Evolutionary conservation across 1,140 invertebrate species (phyloP).

Genomic region (Helicoverpa armigera): DNA sequence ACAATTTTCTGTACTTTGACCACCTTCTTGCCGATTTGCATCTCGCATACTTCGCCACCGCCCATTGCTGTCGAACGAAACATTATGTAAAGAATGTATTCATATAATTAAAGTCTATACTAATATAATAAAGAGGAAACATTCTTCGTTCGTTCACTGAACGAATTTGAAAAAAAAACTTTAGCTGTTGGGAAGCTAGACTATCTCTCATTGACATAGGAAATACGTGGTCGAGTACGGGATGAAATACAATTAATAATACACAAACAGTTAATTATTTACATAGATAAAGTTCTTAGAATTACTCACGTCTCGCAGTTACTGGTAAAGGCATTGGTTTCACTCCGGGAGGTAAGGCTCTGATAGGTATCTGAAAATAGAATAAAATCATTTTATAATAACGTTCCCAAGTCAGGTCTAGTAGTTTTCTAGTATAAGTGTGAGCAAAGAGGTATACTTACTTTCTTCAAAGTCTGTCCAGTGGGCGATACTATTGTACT

Average conservation of each 20-base stretch:
- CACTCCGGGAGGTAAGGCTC: slow-evolving; percentile 78
- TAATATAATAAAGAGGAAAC: too few relatives aligned
- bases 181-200: too few relatives aligned
- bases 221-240: too few relatives aligned
- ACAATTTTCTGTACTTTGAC: slow-evolving; percentile 88
- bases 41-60: slow-evolving; percentile 79
- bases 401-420: neutral
- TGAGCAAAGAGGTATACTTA: slow-evolving; percentile 53
- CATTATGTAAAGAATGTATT: neutral
- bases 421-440: neutral
- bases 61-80: slow-evolving; percentile 57
- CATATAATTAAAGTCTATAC: too few relatives aligned
- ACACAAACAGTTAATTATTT: too few relatives aligned
- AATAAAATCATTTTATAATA: neutral
- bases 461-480: slow-evolving; percentile 82
- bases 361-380: slow-evolving; percentile 71
- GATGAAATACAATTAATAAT: too few relatives aligned
- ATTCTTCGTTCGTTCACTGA: too few relatives aligned
- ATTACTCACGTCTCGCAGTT: slow-evolving; percentile 71
- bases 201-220: too few relatives aligned
- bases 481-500: slow-evolving; percentile 72
- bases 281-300: too few relatives aligned
- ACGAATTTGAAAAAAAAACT: too few relatives aligned
- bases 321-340: slow-evolving; percentile 77
- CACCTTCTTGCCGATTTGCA: slow-evolving; percentile 88